These are phyloP conservation scores for Phallusia fumigata DNA, from an alignment of 23 tunicate genomes.

Conservation along the genomic window DNA sequence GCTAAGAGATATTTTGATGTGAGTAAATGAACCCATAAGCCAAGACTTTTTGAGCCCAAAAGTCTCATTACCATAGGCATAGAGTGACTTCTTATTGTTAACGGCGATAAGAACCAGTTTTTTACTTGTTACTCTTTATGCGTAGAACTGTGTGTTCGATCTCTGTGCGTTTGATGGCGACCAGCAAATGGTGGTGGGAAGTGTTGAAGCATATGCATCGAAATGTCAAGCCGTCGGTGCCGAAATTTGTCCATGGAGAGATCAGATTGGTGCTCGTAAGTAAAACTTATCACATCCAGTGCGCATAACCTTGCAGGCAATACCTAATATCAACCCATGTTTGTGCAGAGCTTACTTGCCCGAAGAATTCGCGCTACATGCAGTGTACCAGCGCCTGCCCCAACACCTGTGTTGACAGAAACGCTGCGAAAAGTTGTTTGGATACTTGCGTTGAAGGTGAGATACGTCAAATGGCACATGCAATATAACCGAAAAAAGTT, in stretches of 20 bases:
- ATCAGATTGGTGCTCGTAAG: constrained; percentile 35
- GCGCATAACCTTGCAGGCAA: too few relatives aligned
- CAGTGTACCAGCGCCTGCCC: constrained; percentile 73
- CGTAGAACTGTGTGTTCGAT: constrained; percentile 66
- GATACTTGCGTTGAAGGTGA: constrained; percentile 68
- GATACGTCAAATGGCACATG: not conserved
- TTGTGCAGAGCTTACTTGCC: constrained; percentile 52
- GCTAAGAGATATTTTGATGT: constrained; percentile 27
- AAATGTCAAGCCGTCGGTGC: constrained; percentile 34
- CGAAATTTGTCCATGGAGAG: constrained; percentile 56
- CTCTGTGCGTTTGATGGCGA: constrained; percentile 61
- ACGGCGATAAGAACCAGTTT: not conserved
- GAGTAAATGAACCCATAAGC: not conserved
- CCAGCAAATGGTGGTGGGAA: constrained; percentile 4
- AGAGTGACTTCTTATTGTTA: not conserved
- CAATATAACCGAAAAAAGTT: not conserved
- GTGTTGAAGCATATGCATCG: constrained; percentile 48
- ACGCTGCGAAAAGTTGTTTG: constrained; percentile 23
- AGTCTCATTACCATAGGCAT: too few relatives aligned
- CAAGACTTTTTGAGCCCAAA: too few relatives aligned
- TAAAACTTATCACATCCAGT: not conserved
- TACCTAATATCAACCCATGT: not conserved
- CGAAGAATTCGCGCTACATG: constrained; percentile 49
- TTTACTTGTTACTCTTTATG: not conserved
- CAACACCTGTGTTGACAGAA: constrained; percentile 38